These are phyloP conservation scores for Linnaemya tessellans DNA, from an alignment of 2,888 invertebrate genomes.

Conservation along the genomic window DNA sequence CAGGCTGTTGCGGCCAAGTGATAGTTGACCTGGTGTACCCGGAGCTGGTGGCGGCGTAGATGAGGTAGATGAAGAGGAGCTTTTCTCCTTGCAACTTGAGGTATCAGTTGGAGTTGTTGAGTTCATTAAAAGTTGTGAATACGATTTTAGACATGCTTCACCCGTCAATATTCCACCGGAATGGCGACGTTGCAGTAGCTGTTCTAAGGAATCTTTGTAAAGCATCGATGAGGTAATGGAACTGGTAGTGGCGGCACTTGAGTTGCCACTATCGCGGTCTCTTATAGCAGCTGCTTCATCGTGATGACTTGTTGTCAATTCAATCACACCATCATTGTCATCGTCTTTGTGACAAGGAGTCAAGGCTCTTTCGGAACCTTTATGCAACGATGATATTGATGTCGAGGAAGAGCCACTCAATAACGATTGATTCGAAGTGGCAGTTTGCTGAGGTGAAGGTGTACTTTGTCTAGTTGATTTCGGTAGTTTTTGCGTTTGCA, in stretches of 20 bases:
- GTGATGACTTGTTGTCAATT: constrained; percentile 70
- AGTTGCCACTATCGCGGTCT: constrained; percentile 73
- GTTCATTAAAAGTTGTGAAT: constrained; percentile 78
- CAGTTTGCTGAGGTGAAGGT: constrained; percentile 80
- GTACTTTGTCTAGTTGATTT: constrained; percentile 75
- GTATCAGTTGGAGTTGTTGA: constrained; percentile 80
- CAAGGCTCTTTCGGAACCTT: constrained; percentile 72
- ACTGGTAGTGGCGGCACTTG: constrained; percentile 74
- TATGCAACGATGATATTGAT: constrained; percentile 50
- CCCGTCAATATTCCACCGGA: constrained; percentile 77
- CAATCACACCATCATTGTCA: constrained; percentile 66
- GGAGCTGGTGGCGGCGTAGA: constrained; percentile 82
- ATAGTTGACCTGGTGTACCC: constrained; percentile 77
- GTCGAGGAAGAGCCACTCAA: constrained; percentile 47
- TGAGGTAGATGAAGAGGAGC: constrained; percentile 83
- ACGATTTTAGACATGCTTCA: constrained; percentile 79
- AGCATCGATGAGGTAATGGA: constrained; percentile 75
- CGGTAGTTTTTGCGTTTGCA: constrained; percentile 74
- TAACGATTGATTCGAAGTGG: constrained; percentile 75
- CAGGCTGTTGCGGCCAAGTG: constrained; percentile 77
- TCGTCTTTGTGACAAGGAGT: constrained; percentile 69
- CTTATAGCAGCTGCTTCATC: constrained; percentile 69
- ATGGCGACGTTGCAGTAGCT: constrained; percentile 76
- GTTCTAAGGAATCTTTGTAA: constrained; percentile 78
- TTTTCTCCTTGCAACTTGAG: constrained; percentile 83